These are phyloP conservation scores for Benthosema pterotum DNA, from an alignment of 2,797 vertebrate species.

Conservation along the genomic window DNA sequence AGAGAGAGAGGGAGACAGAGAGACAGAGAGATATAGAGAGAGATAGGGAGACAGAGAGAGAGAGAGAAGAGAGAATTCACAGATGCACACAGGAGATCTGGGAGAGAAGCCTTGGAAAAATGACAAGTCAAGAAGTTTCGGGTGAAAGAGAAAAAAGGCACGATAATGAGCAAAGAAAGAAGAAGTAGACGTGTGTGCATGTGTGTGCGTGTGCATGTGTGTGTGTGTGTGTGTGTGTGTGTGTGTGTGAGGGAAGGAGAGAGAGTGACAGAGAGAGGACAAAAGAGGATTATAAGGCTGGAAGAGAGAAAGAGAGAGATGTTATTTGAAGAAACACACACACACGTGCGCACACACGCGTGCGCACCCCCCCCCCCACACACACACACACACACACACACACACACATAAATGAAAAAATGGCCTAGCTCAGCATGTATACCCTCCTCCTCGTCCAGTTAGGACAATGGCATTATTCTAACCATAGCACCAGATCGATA, in stretches of 20 bases:
- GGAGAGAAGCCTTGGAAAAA: conserved; percentile 66
- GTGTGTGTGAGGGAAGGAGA: neutral
- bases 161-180: conserved; percentile 62
- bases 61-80: conserved; percentile 66
- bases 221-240: conserved; percentile 29
- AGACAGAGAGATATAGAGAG: too few species aligned
- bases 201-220: conserved; percentile 29
- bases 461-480: conserved; percentile 74
- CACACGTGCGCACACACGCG: neutral
- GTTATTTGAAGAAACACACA: neutral
- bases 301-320: neutral
- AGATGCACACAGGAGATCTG: conserved; percentile 69
- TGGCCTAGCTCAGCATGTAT: conserved; percentile 48
- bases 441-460: conserved; percentile 55
- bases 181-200: conserved; percentile 24
- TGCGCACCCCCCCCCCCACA: neutral
- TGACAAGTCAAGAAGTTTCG: conserved; percentile 70
- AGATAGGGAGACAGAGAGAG: too few species aligned
- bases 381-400: too few species aligned
- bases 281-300: conserved; percentile 19
- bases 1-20: conserved; percentile 69
- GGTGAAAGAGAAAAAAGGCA: conserved; percentile 31
- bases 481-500: conserved; percentile 72
- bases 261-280: conserved; percentile 2
- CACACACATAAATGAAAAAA: too few species aligned